A percentile compares a stretch with the other conserved stretches of the same genome.
Evolutionary conservation across 2,888 invertebrate genomes (phyloP).

Genomic region (Drepana falcataria): DNA sequence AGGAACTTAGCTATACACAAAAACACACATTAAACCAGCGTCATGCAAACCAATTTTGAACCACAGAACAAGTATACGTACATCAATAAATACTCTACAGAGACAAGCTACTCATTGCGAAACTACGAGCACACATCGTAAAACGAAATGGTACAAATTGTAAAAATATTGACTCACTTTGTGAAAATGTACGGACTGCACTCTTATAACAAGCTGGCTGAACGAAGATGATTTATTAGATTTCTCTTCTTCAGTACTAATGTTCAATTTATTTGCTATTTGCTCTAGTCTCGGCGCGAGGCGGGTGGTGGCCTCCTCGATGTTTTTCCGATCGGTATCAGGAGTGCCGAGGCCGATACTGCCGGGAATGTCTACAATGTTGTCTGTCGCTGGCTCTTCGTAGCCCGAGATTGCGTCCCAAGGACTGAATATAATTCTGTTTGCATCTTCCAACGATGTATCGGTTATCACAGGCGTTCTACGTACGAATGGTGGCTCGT

Average conservation of each 20-base stretch:
- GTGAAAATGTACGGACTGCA: constrained; percentile 70
- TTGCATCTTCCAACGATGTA: constrained; percentile 71
- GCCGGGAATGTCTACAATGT: constrained; percentile 67
- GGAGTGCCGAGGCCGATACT: constrained; percentile 48
- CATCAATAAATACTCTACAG: background rate
- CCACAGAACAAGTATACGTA: too few relatives aligned
- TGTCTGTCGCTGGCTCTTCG: constrained; percentile 66
- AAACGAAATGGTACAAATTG: constrained; percentile 8
- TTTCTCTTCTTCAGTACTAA: constrained; percentile 67
- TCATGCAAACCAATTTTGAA: too few relatives aligned
- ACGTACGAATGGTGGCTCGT: constrained; percentile 45
- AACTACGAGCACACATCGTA: background rate
- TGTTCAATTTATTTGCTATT: constrained; percentile 68
- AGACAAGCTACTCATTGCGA: background rate
- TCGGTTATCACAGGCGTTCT: constrained; percentile 63
- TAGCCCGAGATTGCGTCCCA: constrained; percentile 71
- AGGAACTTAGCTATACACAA: too few relatives aligned
- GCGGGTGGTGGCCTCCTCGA: constrained; percentile 41
- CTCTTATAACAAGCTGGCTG: constrained; percentile 72
- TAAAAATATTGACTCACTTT: constrained; percentile 49
- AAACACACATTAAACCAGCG: too few relatives aligned
- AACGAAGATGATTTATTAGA: constrained; percentile 72
- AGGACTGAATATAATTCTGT: constrained; percentile 76
- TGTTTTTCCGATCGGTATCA: constrained; percentile 54
- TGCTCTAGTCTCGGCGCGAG: constrained; percentile 48